A percentile compares a stretch with the other conserved stretches of the same genome.
Conservation (phyloP, 2,888 invertebrate species). For the Tipula confusa region DNA sequence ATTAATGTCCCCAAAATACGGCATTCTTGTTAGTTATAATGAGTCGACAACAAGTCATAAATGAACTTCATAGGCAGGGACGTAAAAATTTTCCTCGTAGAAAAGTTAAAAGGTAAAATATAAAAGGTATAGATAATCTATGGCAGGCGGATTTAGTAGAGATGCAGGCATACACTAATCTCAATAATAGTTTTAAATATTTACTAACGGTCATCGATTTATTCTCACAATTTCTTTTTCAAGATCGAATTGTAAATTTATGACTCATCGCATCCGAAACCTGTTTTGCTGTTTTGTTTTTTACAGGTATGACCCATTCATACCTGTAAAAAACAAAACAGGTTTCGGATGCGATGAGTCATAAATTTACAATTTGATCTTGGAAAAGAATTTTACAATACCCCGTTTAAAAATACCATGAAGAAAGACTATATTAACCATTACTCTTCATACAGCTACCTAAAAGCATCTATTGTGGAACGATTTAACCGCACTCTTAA, state of each 20-base stretch:
- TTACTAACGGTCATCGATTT: neutral
- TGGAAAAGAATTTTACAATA: neutral
- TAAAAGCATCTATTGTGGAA: conserved; percentile 21
- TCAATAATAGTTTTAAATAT: neutral
- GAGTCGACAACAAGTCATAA: neutral
- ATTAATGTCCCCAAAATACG: no score
- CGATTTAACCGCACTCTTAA: conserved; percentile 33
- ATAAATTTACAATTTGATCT: neutral
- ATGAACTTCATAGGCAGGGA: neutral
- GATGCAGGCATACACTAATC: neutral
- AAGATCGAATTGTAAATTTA: neutral
- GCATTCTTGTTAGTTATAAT: neutral
- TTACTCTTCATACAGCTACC: neutral
- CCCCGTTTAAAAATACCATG: neutral
- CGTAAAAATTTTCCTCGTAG: neutral
- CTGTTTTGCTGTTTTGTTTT: neutral
- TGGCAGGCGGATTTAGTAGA: neutral
- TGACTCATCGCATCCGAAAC: neutral
- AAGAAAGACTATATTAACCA: neutral
- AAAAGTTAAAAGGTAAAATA: conserved; percentile 16
- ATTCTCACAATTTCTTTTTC: neutral
- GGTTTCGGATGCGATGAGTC: neutral
- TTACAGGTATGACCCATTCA: neutral
- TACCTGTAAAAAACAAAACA: neutral
- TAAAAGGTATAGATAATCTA: neutral